Conservation (phyloP, 2,113 vertebrate species). For the Dromaius novaehollandiae region DNA sequence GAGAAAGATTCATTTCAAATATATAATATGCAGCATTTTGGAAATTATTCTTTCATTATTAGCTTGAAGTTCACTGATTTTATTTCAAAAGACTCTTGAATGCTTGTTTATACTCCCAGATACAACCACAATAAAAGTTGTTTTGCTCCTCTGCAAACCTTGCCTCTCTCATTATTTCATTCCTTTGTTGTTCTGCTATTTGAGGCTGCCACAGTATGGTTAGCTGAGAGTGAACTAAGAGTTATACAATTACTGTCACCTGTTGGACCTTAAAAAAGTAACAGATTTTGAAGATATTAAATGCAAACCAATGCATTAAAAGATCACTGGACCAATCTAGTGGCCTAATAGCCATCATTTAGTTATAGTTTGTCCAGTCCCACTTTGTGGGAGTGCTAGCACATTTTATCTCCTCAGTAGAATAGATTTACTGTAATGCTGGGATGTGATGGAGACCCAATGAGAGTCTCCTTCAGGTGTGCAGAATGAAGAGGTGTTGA, state of each 20-base stretch:
- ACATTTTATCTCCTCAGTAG: neutral
- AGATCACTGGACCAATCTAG: neutral
- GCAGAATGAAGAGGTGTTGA: neutral
- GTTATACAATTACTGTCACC: neutral
- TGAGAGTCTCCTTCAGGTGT: neutral
- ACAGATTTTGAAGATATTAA: neutral
- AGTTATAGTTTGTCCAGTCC: neutral
- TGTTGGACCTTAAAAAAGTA: neutral
- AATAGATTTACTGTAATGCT: neutral
- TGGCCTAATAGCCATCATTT: neutral
- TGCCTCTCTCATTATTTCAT: neutral
- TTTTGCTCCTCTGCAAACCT: neutral
- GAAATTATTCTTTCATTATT: neutral
- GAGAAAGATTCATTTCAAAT: neutral
- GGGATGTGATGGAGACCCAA: accelerated
- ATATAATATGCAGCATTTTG: neutral
- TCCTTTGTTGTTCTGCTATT: neutral
- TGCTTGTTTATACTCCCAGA: neutral
- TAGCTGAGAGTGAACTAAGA: neutral
- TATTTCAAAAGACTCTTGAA: neutral
- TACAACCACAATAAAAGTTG: neutral
- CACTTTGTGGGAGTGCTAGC: neutral
- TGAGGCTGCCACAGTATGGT: neutral
- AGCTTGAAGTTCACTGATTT: neutral
- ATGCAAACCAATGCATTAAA: neutral